Evolutionary conservation across 2,888 invertebrate genomes (phyloP).

Genomic region (Meganola albula): DNA sequence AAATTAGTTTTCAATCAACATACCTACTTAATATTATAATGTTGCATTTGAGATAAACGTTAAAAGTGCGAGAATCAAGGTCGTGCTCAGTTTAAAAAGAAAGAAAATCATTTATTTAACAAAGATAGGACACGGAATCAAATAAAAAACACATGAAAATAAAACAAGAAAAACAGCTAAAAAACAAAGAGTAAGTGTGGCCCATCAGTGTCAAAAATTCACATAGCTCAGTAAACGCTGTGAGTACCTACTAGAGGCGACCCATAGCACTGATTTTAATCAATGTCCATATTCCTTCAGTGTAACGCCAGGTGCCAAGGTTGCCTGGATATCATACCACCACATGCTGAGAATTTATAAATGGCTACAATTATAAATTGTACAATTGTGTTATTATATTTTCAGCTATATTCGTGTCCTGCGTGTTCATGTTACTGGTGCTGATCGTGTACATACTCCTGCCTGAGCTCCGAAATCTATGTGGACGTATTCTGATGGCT

Average conservation of each 20-base stretch:
- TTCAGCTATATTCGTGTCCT: slow-evolving; percentile 39
- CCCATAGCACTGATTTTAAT: neutral
- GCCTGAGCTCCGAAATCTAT: slow-evolving; percentile 43
- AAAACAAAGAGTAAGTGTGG: too few relatives aligned
- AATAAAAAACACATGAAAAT: too few relatives aligned
- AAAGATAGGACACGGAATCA: too few relatives aligned
- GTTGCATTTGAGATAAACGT: too few relatives aligned
- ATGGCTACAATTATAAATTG: neutral
- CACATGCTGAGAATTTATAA: neutral
- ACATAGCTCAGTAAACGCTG: neutral
- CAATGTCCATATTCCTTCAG: neutral
- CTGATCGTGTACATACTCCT: slow-evolving; percentile 43
- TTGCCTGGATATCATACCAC: neutral
- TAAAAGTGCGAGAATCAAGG: too few relatives aligned
- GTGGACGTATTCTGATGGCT: slow-evolving; percentile 47
- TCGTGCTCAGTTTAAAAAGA: too few relatives aligned
- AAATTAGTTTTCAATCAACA: too few relatives aligned
- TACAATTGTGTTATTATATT: neutral
- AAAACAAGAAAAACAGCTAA: too few relatives aligned
- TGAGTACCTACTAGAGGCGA: neutral
- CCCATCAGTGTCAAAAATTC: too few relatives aligned
- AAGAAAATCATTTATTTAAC: too few relatives aligned
- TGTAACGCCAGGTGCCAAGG: neutral
- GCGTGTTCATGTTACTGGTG: slow-evolving; percentile 42
- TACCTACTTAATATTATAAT: too few relatives aligned